Percentiles rank a stretch among this genome's conserved stretches.
Conservation (phyloP, 2,888 invertebrate species). For the Pinctada fucata region DNA sequence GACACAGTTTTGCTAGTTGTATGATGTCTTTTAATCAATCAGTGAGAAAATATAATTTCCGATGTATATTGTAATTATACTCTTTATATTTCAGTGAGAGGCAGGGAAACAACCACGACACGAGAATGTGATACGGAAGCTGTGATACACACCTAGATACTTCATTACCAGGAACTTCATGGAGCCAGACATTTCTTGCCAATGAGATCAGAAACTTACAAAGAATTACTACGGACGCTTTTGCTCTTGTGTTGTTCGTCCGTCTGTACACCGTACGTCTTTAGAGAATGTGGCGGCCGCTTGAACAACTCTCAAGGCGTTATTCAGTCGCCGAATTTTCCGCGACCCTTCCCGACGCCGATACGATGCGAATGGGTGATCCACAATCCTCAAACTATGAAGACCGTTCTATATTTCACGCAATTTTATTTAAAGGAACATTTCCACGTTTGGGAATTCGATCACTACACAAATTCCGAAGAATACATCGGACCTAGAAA, state of each 20-base stretch:
- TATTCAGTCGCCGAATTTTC: slow-evolving; percentile 90
- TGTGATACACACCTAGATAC: too few species aligned
- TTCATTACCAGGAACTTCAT: too few species aligned
- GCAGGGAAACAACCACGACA: too few species aligned
- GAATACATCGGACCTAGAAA: slow-evolving; percentile 57
- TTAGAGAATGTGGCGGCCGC: slow-evolving; percentile 60
- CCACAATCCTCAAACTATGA: slow-evolving; percentile 81
- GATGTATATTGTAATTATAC: too few species aligned
- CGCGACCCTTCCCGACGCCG: slow-evolving; percentile 87
- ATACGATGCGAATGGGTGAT: slow-evolving; percentile 92
- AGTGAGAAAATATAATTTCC: too few species aligned
- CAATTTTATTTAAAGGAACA: slow-evolving; percentile 85
- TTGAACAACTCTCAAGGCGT: slow-evolving; percentile 55
- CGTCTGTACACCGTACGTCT: slow-evolving; percentile 18
- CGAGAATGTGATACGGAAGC: too few species aligned
- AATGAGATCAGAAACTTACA: too few species aligned
- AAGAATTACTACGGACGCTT: too few species aligned
- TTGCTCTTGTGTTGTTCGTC: background rate
- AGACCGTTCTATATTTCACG: slow-evolving; percentile 91
- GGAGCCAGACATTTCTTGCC: too few species aligned
- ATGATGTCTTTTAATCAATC: too few species aligned
- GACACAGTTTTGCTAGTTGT: too few species aligned
- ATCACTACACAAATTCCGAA: slow-evolving; percentile 61
- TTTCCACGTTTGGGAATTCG: slow-evolving; percentile 68
- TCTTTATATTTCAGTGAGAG: too few species aligned